A percentile compares a stretch with the other conserved stretches of the same genome.
Evolutionary conservation across 2,888 invertebrate genomes (phyloP).

Genomic region (Chydorus sphaericus): DNA sequence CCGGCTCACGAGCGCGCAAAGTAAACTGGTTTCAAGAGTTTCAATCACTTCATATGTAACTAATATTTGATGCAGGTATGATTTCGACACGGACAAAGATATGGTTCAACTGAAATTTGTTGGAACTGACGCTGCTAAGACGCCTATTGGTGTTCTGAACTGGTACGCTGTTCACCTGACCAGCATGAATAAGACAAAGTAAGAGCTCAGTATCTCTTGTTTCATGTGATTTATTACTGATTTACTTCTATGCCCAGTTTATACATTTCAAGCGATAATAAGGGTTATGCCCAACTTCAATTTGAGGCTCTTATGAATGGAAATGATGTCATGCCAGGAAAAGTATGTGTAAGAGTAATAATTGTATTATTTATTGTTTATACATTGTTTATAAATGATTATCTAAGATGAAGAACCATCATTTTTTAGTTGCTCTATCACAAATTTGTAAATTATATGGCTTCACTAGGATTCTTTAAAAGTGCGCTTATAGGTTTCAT

Average conservation of each 20-base stretch:
- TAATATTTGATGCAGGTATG: slow-evolving; percentile 38
- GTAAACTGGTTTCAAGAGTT: slow-evolving; percentile 32
- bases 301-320: slow-evolving; percentile 68
- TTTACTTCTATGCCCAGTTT: too few species aligned
- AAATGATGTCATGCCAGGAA: slow-evolving; percentile 46
- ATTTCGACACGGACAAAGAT: slow-evolving; percentile 62
- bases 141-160: slow-evolving; percentile 64
- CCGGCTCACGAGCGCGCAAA: slow-evolving; percentile 60
- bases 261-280: slow-evolving; percentile 77
- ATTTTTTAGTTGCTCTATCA: too few species aligned
- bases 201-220: too few species aligned
- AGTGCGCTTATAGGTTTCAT: background rate
- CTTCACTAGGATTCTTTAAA: too few species aligned
- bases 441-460: too few species aligned
- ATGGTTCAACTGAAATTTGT: slow-evolving; percentile 66
- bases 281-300: slow-evolving; percentile 72
- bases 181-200: slow-evolving; percentile 90
- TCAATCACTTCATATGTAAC: background rate
- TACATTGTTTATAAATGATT: too few species aligned
- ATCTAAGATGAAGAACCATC: too few species aligned
- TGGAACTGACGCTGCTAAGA: slow-evolving; percentile 29
- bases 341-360: too few species aligned
- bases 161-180: slow-evolving; percentile 92
- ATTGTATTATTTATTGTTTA: too few species aligned
- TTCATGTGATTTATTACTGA: too few species aligned